Evolutionary conservation across 2,888 invertebrate species (phyloP).

Genomic region (Stenodera caucasica): DNA sequence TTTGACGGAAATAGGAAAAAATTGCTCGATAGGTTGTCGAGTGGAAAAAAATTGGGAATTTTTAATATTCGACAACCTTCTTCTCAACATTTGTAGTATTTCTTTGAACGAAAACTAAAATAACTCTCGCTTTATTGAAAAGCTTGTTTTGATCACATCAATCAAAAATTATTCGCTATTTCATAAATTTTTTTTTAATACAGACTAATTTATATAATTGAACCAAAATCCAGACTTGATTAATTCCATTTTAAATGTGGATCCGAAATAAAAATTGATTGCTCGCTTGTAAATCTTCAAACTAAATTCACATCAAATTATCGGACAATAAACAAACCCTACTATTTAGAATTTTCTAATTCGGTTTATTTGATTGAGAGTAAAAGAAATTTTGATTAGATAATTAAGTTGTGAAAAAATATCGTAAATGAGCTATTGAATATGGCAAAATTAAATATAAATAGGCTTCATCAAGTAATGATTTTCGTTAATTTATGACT

Average conservation of each 20-base stretch:
- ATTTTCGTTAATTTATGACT: background rate
- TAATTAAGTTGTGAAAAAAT: background rate
- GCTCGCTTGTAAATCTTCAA: background rate
- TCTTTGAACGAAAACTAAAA: too few species aligned
- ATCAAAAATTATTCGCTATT: too few species aligned
- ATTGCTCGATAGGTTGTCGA: conserved; percentile 7
- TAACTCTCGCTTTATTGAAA: background rate
- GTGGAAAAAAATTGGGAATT: background rate
- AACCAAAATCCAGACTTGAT: background rate
- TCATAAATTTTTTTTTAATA: too few species aligned
- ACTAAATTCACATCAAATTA: background rate
- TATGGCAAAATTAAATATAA: background rate
- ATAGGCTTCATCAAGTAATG: too few species aligned
- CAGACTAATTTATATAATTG: too few species aligned
- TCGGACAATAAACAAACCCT: background rate
- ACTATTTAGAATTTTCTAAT: background rate
- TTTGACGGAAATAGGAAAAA: background rate
- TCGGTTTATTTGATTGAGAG: background rate
- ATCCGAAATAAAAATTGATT: background rate
- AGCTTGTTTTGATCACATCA: background rate
- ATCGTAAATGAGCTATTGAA: background rate
- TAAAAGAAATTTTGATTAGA: background rate
- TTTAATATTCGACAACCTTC: conserved; percentile 14
- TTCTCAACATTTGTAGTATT: too few species aligned
- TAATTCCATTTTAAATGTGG: background rate